Evolutionary conservation across 2,888 invertebrate genomes (phyloP), one percentile per base, ranked within the genome.

Genomic region (Tenthredo livida): DNA sequence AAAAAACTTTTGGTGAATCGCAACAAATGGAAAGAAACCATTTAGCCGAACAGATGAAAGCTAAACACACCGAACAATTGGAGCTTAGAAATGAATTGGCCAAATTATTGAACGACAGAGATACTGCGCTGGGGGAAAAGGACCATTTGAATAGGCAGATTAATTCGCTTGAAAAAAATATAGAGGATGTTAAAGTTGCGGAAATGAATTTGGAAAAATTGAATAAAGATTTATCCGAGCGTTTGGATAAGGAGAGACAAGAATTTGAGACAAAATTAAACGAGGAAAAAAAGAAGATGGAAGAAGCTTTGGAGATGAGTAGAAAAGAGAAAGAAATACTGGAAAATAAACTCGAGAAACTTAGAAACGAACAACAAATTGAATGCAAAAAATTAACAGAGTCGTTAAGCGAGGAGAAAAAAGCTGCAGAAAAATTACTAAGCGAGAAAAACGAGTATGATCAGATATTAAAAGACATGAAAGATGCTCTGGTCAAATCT

Each of bases 211-310:
- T 95, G 2, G 89, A 94, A 29, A 90, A 92, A 83, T 94, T 95
- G 89, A 95, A 95, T 87, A 92, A 92, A 85, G 90, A 91, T 40
- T 90, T 95, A 1, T 93, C 95, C 86, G 92, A 94, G 58, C 94
- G 94, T 86, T 89, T 95, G 3, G 90, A 93, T 72, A 94, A 94
- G 83, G 95, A 95, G 87, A 91, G 94, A 85, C 92, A 94, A 80
- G 94, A 95, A 75, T 95, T 95, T 87, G 93, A 95, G 70, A 89
- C 90, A 9, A 94, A 94, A 86, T 88, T 95, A 54, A 93, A 92
- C 43, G 92, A 94, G 86, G 95, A 95, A 86, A 94, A 92, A 88
- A 91, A 94, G 15, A 94, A 94, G 1, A 95, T 95, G 92, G 94
- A 95, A 87, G 94, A 94, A 85, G 92, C 94, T 86, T 87, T 95